Evolutionary conservation across 2,113 vertebrate species (phyloP).

Genomic region (Chunga burmeisteri): DNA sequence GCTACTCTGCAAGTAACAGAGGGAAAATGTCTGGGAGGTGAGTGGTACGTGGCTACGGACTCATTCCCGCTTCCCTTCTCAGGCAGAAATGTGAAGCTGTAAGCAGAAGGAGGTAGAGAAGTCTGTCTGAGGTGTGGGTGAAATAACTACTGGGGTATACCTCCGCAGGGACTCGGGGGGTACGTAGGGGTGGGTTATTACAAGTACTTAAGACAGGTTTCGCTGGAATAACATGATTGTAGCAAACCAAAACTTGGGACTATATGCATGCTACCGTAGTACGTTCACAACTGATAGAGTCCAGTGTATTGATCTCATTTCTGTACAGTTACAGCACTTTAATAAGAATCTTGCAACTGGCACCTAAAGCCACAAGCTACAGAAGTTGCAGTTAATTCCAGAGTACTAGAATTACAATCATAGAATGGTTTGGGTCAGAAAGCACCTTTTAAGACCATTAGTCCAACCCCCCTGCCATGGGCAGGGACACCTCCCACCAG

Average conservation of each 20-base stretch:
- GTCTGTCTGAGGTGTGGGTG: background rate
- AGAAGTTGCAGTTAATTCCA: background rate
- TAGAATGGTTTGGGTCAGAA: background rate
- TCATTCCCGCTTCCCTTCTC: background rate
- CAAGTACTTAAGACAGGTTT: background rate
- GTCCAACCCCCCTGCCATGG: background rate
- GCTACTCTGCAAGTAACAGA: background rate
- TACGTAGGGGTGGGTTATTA: background rate
- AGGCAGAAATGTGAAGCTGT: background rate
- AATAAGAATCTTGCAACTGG: background rate
- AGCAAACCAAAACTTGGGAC: background rate
- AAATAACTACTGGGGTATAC: too few relatives aligned
- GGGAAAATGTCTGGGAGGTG: background rate
- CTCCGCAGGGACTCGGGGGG: background rate
- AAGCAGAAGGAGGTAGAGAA: background rate
- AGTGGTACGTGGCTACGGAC: background rate
- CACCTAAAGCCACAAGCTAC: too few relatives aligned
- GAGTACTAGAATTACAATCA: background rate
- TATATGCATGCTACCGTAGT: fast-evolving
- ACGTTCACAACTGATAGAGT: background rate
- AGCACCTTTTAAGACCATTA: background rate
- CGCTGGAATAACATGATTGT: background rate
- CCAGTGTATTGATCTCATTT: background rate
- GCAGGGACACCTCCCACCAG: background rate
- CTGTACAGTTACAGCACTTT: background rate